phyloP scores from a whole-genome alignment of 53 echinoderm and acorn worm genomes.

The Holothuria scabra region DNA sequence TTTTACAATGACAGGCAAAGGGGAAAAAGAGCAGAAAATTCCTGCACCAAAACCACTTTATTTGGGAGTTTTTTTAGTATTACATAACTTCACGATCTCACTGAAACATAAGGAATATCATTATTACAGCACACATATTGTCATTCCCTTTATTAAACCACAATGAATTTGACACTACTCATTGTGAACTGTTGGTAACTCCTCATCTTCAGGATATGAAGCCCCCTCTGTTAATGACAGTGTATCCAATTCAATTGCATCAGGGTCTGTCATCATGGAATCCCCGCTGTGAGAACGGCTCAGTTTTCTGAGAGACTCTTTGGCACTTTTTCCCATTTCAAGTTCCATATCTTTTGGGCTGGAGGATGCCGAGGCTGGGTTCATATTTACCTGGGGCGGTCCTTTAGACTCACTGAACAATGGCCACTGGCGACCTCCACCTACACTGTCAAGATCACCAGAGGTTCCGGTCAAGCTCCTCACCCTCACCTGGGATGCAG shows the following conservation, averaged over 20 bases:
- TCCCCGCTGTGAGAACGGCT: slow-evolving; percentile 70
- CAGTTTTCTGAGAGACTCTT: slow-evolving; percentile 75
- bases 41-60: too few relatives aligned
- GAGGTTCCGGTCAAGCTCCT: slow-evolving; percentile 70
- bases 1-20: too few relatives aligned
- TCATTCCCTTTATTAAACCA: too few relatives aligned
- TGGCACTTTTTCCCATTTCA: slow-evolving; percentile 71
- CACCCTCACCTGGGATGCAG: slow-evolving; percentile 76
- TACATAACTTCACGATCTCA: too few relatives aligned
- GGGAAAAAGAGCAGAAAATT: too few relatives aligned
- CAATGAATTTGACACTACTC: background rate
- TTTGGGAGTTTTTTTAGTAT: too few relatives aligned
- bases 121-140: too few relatives aligned
- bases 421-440: slow-evolving; percentile 21
- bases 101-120: too few relatives aligned
- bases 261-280: slow-evolving; percentile 8
- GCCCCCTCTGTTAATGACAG: slow-evolving; percentile 47
- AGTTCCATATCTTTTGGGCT: slow-evolving; percentile 53
- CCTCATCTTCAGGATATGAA: slow-evolving; percentile 4
- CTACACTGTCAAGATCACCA: background rate
- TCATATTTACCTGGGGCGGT: slow-evolving; percentile 74
- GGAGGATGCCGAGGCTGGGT: slow-evolving; percentile 68
- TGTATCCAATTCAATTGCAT: slow-evolving; percentile 57
- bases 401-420: slow-evolving; percentile 63
- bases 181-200: background rate